A percentile compares a stretch with the other conserved stretches of the same genome.
Evolutionary conservation across 1,140 invertebrate species (phyloP).

Genomic region (Mercenaria mercenaria): DNA sequence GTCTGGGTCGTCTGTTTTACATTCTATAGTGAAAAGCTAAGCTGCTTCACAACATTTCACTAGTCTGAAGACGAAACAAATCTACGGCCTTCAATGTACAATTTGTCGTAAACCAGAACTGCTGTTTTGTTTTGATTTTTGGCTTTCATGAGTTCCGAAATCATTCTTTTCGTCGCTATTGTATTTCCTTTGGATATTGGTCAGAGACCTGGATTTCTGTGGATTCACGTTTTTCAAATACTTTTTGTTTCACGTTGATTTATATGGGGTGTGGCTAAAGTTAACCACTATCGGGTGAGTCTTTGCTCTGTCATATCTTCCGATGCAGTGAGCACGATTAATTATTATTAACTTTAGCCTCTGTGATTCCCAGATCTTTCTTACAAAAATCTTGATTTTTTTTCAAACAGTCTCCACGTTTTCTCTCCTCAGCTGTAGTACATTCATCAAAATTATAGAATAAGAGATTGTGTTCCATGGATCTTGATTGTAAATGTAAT

Average conservation of each 20-base stretch:
- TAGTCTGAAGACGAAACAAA: not conserved
- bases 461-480: not conserved
- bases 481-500: conserved; percentile 12
- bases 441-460: no score
- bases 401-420: not conserved
- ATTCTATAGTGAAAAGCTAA: conserved; percentile 16
- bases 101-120: no score
- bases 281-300: not conserved
- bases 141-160: not conserved
- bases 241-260: not conserved
- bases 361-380: not conserved
- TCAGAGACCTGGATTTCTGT: no score
- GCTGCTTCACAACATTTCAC: not conserved
- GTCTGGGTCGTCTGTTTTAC: no score
- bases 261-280: not conserved
- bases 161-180: not conserved
- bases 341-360: not conserved
- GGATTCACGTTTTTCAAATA: no score
- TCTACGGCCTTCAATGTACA: not conserved
- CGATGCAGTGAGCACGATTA: not conserved
- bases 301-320: not conserved
- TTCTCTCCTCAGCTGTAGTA: not conserved
- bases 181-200: no score
- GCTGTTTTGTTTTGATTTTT: no score
- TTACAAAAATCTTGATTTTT: not conserved